These are phyloP conservation scores for Agriopis aurantiaria DNA, from an alignment of 2,888 invertebrate species.

Conservation along the genomic window DNA sequence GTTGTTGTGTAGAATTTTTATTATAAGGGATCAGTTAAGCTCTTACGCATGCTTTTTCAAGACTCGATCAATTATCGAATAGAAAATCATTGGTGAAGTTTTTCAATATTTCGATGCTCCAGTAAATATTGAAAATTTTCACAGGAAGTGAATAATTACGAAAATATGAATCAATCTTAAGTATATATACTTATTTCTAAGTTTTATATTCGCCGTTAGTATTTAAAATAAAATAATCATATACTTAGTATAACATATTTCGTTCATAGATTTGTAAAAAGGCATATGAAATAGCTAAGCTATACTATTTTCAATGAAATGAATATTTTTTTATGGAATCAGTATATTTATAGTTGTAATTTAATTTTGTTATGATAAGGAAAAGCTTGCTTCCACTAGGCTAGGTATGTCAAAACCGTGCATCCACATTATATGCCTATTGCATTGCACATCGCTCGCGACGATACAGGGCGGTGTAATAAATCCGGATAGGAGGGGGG, in stretches of 20 bases:
- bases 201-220: neutral
- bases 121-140: neutral
- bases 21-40: neutral
- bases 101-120: neutral
- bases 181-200: neutral
- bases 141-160: neutral
- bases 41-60: neutral
- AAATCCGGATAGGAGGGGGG: too few relatives aligned
- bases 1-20: neutral
- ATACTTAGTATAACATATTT: neutral
- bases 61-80: neutral
- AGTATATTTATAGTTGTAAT: slow-evolving; percentile 1
- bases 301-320: slow-evolving; percentile 14
- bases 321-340: slow-evolving; percentile 4
- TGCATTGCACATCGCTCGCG: too few relatives aligned
- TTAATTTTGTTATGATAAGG: slow-evolving; percentile 9
- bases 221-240: neutral
- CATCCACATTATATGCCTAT: too few relatives aligned
- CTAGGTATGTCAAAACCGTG: too few relatives aligned
- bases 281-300: slow-evolving; percentile 11
- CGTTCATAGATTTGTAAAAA: slow-evolving; percentile 4
- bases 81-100: neutral
- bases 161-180: neutral
- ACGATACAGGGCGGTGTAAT: too few relatives aligned
- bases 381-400: slow-evolving; percentile 26